These are phyloP conservation scores for Strongylocentrotus purpuratus DNA, from an alignment of 35 echinoderm and acorn worm genomes.

Conservation along the genomic window DNA sequence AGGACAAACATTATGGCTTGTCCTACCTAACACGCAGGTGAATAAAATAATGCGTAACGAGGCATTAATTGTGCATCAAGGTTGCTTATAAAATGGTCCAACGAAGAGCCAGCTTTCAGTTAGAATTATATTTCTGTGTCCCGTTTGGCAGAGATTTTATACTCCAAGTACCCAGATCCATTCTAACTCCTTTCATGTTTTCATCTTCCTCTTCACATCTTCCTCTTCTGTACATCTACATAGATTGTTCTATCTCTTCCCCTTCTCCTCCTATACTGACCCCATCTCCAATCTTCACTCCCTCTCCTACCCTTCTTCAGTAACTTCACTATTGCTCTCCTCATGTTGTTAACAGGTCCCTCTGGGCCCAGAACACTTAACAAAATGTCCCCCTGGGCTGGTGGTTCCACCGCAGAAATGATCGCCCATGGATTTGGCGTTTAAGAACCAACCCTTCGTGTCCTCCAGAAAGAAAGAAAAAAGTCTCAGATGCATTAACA, in stretches of 20 bases:
- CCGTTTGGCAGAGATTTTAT: no score
- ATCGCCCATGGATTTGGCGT: slow-evolving; percentile 9
- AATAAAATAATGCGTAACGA: no score
- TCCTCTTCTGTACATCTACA: background rate
- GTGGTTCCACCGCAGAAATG: background rate
- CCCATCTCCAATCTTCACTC: background rate
- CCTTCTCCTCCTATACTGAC: background rate
- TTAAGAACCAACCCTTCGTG: background rate
- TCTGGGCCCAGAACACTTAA: slow-evolving; percentile 16
- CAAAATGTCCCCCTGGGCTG: slow-evolving; percentile 5
- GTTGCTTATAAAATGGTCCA: no score
- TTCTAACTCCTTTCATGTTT: no score
- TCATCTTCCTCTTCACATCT: background rate
- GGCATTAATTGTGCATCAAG: no score
- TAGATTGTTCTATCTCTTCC: background rate
- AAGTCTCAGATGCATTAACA: background rate
- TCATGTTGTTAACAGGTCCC: slow-evolving; percentile 21
- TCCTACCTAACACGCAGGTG: no score
- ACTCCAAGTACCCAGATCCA: no score
- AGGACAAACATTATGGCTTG: no score
- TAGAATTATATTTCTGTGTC: no score
- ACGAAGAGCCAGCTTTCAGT: no score
- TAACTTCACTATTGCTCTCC: background rate
- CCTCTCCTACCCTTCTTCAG: background rate
- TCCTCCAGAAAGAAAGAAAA: background rate